Percentiles rank a stretch among this genome's conserved stretches.
Conservation (phyloP, 2,113 vertebrate genomes). For the Hucho hucho region DNA sequence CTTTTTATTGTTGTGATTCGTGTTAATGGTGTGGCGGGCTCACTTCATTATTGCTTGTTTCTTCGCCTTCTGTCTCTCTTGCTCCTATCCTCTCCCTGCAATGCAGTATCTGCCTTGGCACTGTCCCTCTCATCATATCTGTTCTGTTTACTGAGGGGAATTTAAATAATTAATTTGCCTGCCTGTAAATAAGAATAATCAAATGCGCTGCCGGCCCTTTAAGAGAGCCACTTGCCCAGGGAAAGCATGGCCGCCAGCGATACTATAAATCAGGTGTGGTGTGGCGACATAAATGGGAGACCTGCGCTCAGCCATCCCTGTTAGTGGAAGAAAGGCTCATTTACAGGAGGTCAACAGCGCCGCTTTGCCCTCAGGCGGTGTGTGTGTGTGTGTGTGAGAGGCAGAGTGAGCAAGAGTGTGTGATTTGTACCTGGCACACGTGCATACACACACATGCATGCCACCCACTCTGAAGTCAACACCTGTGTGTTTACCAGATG, state of each 20-base stretch:
- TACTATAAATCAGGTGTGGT: constrained; percentile 57
- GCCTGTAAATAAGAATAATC: constrained; percentile 71
- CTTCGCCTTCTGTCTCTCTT: constrained; percentile 15
- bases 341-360: constrained; percentile 41
- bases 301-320: neutral
- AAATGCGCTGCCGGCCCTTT: constrained; percentile 45
- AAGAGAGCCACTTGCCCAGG: constrained; percentile 55
- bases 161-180: constrained; percentile 66
- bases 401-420: constrained; percentile 21
- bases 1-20: constrained; percentile 51
- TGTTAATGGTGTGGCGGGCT: constrained; percentile 42
- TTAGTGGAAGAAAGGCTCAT: constrained; percentile 43
- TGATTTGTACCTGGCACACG: constrained; percentile 7
- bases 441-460: neutral
- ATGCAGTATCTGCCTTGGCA: neutral
- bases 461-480: constrained; percentile 5
- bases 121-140: constrained; percentile 23
- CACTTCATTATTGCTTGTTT: constrained; percentile 40
- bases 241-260: constrained; percentile 51
- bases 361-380: constrained; percentile 28
- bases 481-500: constrained; percentile 56
- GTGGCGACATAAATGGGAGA: neutral
- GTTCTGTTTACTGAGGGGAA: constrained; percentile 59
- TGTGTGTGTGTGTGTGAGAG: neutral
- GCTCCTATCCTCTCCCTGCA: constrained; percentile 26